phyloP scores from a whole-genome alignment of 2,797 vertebrate genomes.

The Etheostoma perlongum region DNA sequence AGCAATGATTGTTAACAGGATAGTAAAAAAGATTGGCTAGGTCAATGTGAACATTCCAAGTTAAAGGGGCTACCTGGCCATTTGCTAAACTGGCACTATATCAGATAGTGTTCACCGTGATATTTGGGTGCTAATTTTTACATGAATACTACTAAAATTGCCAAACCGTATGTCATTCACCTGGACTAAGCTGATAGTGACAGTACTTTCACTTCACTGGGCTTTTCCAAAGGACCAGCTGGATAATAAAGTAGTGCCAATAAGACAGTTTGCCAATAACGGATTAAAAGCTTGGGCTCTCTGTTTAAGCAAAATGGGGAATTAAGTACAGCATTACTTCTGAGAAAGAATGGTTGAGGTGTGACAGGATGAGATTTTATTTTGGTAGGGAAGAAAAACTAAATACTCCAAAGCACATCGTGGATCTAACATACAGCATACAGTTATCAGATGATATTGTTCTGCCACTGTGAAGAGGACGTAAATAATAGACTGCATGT shows the following conservation, averaged over 20 bases:
- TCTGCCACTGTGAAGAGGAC: neutral
- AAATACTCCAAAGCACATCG: neutral
- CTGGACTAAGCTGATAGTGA: constrained; percentile 19
- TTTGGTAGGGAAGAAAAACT: neutral
- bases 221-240: constrained; percentile 14
- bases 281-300: constrained; percentile 52
- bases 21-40: neutral
- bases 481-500: neutral
- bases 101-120: too few species aligned
- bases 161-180: neutral
- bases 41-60: neutral
- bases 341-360: constrained; percentile 22
- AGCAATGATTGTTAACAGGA: neutral
- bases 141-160: neutral
- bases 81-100: neutral
- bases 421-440: neutral
- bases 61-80: too few species aligned
- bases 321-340: constrained; percentile 38
- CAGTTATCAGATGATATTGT: neutral
- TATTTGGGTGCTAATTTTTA: neutral
- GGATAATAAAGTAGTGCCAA: constrained; percentile 46
- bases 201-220: constrained; percentile 17
- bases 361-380: constrained; percentile 6
- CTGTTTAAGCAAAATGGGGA: constrained; percentile 50
- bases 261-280: constrained; percentile 63